phyloP scores from a whole-genome alignment of 2,888 invertebrate species.

The Xylota segnis region DNA sequence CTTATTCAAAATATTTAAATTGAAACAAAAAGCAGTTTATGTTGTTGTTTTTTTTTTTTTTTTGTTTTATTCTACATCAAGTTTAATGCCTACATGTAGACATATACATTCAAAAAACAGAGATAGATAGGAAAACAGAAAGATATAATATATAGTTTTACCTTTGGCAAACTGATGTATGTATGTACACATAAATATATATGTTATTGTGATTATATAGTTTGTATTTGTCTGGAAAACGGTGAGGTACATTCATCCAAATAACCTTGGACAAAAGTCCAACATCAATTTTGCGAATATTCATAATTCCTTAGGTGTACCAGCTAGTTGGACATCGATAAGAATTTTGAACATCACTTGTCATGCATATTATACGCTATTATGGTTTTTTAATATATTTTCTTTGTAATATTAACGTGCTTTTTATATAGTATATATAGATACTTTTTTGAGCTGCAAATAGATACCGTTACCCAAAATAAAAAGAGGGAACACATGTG shows the following conservation, averaged over 20 bases:
- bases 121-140: conserved; percentile 67
- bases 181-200: conserved; percentile 41
- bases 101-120: conserved; percentile 70
- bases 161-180: conserved; percentile 59
- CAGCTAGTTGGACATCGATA: background rate
- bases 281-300: conserved; percentile 84
- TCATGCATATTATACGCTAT: conserved; percentile 57
- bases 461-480: conserved; percentile 72
- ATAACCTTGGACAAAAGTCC: conserved; percentile 82
- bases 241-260: conserved; percentile 84
- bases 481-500: conserved; percentile 62
- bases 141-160: conserved; percentile 32
- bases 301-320: conserved; percentile 39
- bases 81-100: conserved; percentile 63
- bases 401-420: conserved; percentile 64
- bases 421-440: conserved; percentile 46
- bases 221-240: conserved; percentile 81
- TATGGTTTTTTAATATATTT: conserved; percentile 40
- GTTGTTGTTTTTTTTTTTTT: conserved; percentile 39
- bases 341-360: conserved; percentile 72
- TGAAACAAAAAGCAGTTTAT: conserved; percentile 59
- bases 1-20: conserved; percentile 39
- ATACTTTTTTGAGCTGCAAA: conserved; percentile 63
- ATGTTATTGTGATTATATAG: conserved; percentile 56
- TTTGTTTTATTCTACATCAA: conserved; percentile 47